Percentiles rank a stretch among this genome's conserved stretches.
These are phyloP conservation scores for Callospermophilus lateralis DNA, from an alignment of 2,113 vertebrate species.

Conservation along the genomic window DNA sequence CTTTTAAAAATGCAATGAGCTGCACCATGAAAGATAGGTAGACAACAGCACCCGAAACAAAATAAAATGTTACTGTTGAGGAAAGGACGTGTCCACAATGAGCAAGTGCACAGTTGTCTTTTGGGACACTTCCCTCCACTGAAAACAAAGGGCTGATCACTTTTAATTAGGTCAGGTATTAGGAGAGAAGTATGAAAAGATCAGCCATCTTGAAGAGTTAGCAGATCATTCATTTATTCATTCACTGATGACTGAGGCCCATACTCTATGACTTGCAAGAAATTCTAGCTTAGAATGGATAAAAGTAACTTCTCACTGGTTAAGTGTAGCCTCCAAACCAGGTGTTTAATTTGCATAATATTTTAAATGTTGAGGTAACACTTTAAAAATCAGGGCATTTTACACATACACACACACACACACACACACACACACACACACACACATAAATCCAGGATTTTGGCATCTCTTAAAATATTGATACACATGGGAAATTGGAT, in stretches of 20 bases:
- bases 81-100: conserved; percentile 37
- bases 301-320: not conserved
- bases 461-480: conserved; percentile 14
- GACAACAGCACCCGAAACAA: conserved; percentile 47
- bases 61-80: conserved; percentile 74
- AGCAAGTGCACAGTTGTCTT: conserved; percentile 32
- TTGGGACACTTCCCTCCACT: not conserved
- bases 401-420: not conserved
- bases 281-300: not conserved
- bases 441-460: not conserved
- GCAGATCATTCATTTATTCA: not conserved
- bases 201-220: not conserved
- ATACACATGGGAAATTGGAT: conserved; percentile 21
- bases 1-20: conserved; percentile 85
- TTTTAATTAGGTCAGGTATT: conserved; percentile 10
- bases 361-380: conserved; percentile 41
- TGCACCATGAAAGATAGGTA: conserved; percentile 73
- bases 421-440: not conserved
- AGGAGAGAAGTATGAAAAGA: not conserved
- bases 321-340: not conserved
- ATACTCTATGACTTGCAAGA: not conserved
- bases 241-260: not conserved
- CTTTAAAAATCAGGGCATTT: conserved; percentile 24
- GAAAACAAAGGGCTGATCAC: not conserved
- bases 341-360: not conserved